Evolutionary conservation across 2,888 invertebrate genomes (phyloP).

Genomic region (Tiliacea aurago): DNA sequence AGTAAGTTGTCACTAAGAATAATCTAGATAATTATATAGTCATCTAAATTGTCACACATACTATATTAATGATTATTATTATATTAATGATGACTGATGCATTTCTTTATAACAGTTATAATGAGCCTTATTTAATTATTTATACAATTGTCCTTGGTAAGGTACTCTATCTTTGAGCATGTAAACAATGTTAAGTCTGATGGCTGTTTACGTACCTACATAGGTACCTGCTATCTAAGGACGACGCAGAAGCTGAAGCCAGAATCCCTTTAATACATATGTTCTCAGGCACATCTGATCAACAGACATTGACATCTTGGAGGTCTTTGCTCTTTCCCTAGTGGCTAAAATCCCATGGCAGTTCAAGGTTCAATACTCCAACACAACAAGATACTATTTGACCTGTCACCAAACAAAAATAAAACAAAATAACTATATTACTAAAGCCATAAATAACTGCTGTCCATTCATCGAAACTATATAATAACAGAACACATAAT

Average conservation of each 20-base stretch:
- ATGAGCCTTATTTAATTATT: neutral
- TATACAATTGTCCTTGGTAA: conserved; percentile 1
- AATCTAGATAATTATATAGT: neutral
- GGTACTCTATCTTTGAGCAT: neutral
- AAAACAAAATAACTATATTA: conserved; percentile 58
- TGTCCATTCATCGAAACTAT: conserved; percentile 63
- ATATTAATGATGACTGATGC: conserved; percentile 7
- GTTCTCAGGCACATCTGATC: neutral
- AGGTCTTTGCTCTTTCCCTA: no score
- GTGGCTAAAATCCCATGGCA: neutral
- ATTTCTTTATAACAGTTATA: conserved; percentile 3
- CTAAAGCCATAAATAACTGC: conserved; percentile 43
- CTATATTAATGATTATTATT: neutral
- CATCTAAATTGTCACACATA: neutral
- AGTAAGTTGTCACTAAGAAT: neutral
- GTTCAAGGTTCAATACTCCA: neutral
- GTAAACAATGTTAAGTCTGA: neutral
- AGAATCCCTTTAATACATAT: neutral
- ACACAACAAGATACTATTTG: neutral
- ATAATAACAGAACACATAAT: conserved; percentile 63
- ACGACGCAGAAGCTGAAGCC: neutral
- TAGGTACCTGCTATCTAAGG: no score
- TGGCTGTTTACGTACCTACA: neutral
- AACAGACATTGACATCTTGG: no score
- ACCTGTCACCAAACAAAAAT: conserved; percentile 13